These are phyloP conservation scores for Plotosus lineatus DNA, from an alignment of 2,113 vertebrate species.

Conservation along the genomic window DNA sequence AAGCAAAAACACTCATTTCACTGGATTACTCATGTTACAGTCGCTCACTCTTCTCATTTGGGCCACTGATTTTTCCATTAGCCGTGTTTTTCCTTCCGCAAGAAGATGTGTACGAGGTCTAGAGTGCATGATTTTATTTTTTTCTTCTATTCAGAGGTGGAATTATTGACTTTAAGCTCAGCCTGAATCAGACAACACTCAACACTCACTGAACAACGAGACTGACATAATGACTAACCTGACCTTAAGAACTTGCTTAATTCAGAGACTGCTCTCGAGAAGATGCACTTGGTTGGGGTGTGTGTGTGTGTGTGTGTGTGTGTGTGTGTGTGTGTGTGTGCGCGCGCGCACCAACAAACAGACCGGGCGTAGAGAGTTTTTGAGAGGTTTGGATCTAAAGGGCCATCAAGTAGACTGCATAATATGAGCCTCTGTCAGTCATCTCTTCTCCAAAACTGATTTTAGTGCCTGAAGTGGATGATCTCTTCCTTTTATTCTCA, in stretches of 20 bases:
- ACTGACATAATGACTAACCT: constrained; percentile 20
- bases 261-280: not conserved
- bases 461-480: constrained; percentile 12
- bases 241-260: constrained; percentile 15
- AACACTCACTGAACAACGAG: constrained; percentile 2
- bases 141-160: not conserved
- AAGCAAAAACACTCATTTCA: not conserved
- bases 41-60: not conserved
- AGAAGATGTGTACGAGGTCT: not conserved
- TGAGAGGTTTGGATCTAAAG: constrained; percentile 31
- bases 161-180: not conserved
- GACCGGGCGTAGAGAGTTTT: constrained; percentile 10
- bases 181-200: constrained; percentile 11
- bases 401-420: constrained; percentile 21
- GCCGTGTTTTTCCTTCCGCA: not conserved
- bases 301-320: not conserved
- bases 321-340: constrained; percentile 10
- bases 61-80: not conserved
- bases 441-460: constrained; percentile 42
- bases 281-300: not conserved
- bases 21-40: not conserved
- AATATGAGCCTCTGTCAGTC: constrained; percentile 45
- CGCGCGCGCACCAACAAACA: not conserved
- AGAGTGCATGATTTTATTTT: not conserved
- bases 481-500: not conserved